A percentile compares a stretch with the other conserved stretches of the same genome.
Evolutionary conservation across 2,797 vertebrate genomes (phyloP).

Genomic region (Gastrophryne carolinensis): DNA sequence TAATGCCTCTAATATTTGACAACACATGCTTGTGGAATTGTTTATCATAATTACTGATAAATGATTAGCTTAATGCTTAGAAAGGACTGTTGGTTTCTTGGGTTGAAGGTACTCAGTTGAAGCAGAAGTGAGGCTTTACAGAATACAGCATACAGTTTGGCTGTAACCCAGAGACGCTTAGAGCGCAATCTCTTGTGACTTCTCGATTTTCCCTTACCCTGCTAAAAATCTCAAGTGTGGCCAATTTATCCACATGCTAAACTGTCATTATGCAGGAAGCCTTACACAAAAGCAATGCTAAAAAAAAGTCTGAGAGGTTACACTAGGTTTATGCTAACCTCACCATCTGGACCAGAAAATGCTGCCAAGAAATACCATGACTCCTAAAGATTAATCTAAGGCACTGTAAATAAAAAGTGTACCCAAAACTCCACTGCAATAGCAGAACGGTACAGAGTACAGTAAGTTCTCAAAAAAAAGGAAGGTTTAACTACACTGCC

Average conservation of each 20-base stretch:
- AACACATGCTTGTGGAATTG: not conserved
- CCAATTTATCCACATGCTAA: slow-evolving; percentile 37
- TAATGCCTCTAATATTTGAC: too few species aligned
- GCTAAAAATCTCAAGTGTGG: slow-evolving; percentile 6
- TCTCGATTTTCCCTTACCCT: slow-evolving; percentile 36
- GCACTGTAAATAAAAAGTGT: not conserved
- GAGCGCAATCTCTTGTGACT: slow-evolving; percentile 4
- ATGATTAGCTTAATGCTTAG: not conserved
- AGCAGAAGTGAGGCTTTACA: not conserved
- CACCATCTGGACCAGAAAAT: slow-evolving; percentile 21
- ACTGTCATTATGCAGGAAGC: slow-evolving; percentile 34
- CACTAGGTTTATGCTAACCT: slow-evolving; percentile 27
- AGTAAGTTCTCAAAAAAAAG: too few species aligned
- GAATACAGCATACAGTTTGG: slow-evolving; percentile 10
- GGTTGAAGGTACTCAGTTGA: not conserved
- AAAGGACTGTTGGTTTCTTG: not conserved
- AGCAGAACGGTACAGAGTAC: not conserved
- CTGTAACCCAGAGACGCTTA: slow-evolving; percentile 7
- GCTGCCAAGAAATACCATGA: slow-evolving; percentile 16
- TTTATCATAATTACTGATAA: not conserved
- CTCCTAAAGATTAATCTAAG: slow-evolving; percentile 10
- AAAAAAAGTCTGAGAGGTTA: slow-evolving; percentile 20
- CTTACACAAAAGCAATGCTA: slow-evolving; percentile 17
- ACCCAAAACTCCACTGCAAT: not conserved
- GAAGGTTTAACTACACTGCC: too few species aligned